These are phyloP conservation scores for Galaxias olidus DNA, from an alignment of 2,797 vertebrate genomes.

Conservation along the genomic window DNA sequence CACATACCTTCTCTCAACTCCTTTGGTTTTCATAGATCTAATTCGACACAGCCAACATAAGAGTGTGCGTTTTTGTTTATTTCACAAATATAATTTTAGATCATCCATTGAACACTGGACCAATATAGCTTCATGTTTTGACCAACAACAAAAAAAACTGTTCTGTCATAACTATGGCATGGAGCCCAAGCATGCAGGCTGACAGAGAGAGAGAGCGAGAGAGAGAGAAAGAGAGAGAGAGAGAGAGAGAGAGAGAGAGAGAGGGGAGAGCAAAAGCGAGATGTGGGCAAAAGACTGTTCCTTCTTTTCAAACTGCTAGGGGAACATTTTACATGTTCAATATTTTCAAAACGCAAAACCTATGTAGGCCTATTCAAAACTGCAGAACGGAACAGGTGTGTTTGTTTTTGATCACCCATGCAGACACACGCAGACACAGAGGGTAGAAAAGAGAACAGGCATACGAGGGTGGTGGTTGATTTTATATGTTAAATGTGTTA, in stretches of 20 bases:
- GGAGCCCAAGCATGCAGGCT: conserved; percentile 25
- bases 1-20: too few relatives aligned
- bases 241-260: too few relatives aligned
- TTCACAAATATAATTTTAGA: too few relatives aligned
- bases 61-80: too few relatives aligned
- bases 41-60: too few relatives aligned
- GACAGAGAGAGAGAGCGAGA: not conserved
- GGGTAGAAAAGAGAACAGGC: conserved; percentile 14
- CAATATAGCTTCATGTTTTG: too few relatives aligned
- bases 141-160: too few relatives aligned
- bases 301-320: conserved; percentile 15
- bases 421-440: too few relatives aligned
- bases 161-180: conserved; percentile 35
- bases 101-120: too few relatives aligned
- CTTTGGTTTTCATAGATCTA: too few relatives aligned
- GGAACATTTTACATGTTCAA: conserved; percentile 45
- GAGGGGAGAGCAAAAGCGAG: too few relatives aligned
- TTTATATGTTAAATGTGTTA: conserved; percentile 7
- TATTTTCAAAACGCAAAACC: conserved; percentile 39
- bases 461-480: conserved; percentile 22
- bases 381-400: conserved; percentile 74
- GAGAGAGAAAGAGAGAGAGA: too few relatives aligned
- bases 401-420: conserved; percentile 33
- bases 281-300: conserved; percentile 25
- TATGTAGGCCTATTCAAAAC: conserved; percentile 26